These are phyloP conservation scores for Tragopan temminckii DNA, from an alignment of 2,797 vertebrate species.

Conservation along the genomic window DNA sequence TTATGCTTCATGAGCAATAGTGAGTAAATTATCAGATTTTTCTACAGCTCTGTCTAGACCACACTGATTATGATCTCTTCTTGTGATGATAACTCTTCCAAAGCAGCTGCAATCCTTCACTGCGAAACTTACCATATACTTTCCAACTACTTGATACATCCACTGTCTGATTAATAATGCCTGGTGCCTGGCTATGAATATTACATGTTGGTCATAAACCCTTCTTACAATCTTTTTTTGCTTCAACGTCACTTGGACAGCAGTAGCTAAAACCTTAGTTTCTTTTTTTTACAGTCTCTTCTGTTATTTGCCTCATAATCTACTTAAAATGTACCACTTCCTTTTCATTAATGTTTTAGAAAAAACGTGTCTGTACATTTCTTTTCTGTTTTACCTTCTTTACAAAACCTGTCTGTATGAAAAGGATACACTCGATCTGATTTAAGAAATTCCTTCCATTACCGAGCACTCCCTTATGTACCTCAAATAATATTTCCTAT, in stretches of 20 bases:
- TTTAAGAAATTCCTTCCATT: background rate
- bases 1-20: conserved; percentile 16
- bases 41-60: conserved; percentile 43
- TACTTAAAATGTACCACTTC: background rate
- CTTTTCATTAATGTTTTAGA: background rate
- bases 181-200: background rate
- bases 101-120: background rate
- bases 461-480: background rate
- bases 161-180: background rate
- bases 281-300: background rate
- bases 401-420: background rate
- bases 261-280: background rate
- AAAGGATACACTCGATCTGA: background rate
- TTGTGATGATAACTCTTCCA: background rate
- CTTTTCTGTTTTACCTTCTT: background rate
- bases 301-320: background rate
- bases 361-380: background rate
- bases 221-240: background rate
- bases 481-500: background rate
- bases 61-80: conserved; percentile 47
- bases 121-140: background rate
- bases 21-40: conserved; percentile 20
- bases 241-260: background rate
- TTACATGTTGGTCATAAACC: background rate
- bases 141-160: background rate